A percentile compares a stretch with the other conserved stretches of the same genome.
phyloP scores from a whole-genome alignment of 2,888 invertebrate genomes.

The Zootermopsis nevadensis region DNA sequence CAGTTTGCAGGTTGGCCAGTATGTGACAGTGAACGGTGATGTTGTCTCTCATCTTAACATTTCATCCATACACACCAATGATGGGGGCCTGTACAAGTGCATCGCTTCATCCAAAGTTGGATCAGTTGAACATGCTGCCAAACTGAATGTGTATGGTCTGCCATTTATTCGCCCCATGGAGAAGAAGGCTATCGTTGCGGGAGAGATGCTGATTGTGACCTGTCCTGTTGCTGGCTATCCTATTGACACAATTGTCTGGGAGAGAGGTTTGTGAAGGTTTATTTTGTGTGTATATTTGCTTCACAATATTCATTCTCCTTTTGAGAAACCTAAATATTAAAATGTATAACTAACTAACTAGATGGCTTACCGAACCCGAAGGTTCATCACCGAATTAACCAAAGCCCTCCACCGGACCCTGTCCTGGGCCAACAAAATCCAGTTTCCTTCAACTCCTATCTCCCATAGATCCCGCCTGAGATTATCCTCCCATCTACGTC shows the following conservation, averaged over 20 bases:
- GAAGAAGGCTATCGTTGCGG: conserved; percentile 92
- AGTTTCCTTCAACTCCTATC: too few species aligned
- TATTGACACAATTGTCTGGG: conserved; percentile 95
- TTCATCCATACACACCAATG: conserved; percentile 89
- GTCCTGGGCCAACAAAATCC: too few species aligned
- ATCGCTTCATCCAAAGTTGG: conserved; percentile 82
- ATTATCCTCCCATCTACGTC: too few species aligned
- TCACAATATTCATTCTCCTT: background rate
- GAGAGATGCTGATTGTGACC: conserved; percentile 87
- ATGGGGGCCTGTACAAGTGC: conserved; percentile 91
- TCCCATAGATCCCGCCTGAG: too few species aligned
- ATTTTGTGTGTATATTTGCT: too few species aligned
- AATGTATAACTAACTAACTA: background rate
- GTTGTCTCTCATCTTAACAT: conserved; percentile 93
- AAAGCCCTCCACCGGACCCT: too few species aligned
- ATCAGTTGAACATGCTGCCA: conserved; percentile 84
- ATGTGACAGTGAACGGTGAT: conserved; percentile 68
- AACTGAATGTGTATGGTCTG: conserved; percentile 89
- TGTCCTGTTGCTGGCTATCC: conserved; percentile 97
- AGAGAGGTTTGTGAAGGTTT: conserved; percentile 75
- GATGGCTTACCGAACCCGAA: too few species aligned
- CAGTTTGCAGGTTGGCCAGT: conserved; percentile 61
- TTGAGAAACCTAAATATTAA: background rate
- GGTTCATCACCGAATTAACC: too few species aligned
- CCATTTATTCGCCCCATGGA: conserved; percentile 93